phyloP scores from a whole-genome alignment of 2,888 invertebrate species.

The Cheilosia soror region DNA sequence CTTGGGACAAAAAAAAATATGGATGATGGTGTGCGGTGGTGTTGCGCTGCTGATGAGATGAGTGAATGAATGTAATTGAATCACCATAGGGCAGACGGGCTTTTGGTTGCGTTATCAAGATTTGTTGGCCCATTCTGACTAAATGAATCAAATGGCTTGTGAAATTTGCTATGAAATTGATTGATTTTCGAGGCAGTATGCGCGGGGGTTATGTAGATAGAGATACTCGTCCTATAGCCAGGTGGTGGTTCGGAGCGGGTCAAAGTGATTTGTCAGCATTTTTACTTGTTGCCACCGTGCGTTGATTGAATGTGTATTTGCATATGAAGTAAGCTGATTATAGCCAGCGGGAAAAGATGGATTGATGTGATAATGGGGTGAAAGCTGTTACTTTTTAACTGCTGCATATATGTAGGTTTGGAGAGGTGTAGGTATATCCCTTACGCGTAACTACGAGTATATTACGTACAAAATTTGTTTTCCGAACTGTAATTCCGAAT shows the following conservation, averaged over 20 bases:
- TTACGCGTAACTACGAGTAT: too few relatives aligned
- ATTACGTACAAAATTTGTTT: too few relatives aligned
- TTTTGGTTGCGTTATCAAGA: conserved; percentile 58
- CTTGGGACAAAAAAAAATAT: conserved; percentile 8
- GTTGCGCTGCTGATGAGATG: conserved; percentile 51
- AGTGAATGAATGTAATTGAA: conserved; percentile 57
- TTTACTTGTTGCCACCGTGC: not conserved
- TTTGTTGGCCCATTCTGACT: conserved; percentile 54
- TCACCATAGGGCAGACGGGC: conserved; percentile 46
- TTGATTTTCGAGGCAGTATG: conserved; percentile 55
- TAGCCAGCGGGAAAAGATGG: conserved; percentile 18
- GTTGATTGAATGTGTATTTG: conserved; percentile 61
- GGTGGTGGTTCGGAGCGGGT: conserved; percentile 35
- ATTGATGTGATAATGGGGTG: conserved; percentile 9
- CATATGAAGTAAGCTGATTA: conserved; percentile 63
- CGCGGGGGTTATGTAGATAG: not conserved
- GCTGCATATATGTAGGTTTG: not conserved
- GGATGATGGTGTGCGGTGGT: conserved; percentile 47
- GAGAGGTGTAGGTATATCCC: not conserved
- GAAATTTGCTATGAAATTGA: conserved; percentile 69
- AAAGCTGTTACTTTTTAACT: conserved; percentile 6
- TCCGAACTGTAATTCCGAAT: too few relatives aligned
- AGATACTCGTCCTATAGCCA: conserved; percentile 2
- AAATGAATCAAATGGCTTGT: conserved; percentile 71
- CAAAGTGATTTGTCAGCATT: conserved; percentile 31